Conservation (phyloP, 2,113 vertebrate species). For the Poicephalus gulielmi region DNA sequence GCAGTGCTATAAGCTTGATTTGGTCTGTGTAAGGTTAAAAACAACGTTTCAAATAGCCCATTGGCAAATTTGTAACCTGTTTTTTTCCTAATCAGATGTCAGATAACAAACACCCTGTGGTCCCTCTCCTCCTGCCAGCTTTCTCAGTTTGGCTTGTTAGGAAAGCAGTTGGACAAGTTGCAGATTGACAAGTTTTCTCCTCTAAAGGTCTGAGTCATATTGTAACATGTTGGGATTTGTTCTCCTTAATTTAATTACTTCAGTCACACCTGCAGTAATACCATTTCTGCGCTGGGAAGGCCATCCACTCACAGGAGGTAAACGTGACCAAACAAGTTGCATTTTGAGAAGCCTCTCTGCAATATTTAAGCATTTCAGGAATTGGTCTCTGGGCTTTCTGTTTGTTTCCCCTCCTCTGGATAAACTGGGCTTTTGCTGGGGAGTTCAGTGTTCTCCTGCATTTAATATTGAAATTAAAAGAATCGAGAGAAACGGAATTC, state of each 20-base stretch:
- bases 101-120: conserved; percentile 26
- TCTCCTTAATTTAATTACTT: conserved; percentile 30
- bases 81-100: conserved; percentile 45
- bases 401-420: neutral
- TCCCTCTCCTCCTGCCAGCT: conserved; percentile 10
- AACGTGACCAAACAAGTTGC: conserved; percentile 40
- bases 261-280: conserved; percentile 50
- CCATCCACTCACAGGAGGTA: neutral
- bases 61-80: conserved; percentile 32
- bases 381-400: neutral
- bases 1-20: conserved; percentile 38
- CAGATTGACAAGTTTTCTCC: conserved; percentile 36
- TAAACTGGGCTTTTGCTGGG: neutral
- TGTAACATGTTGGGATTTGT: conserved; percentile 50
- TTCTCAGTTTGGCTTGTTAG: conserved; percentile 7
- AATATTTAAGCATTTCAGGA: neutral
- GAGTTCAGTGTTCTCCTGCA: neutral
- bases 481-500: neutral
- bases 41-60: conserved; percentile 52
- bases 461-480: neutral
- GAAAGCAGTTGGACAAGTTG: conserved; percentile 36
- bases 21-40: conserved; percentile 54
- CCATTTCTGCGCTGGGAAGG: conserved; percentile 18
- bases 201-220: conserved; percentile 45
- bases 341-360: conserved; percentile 3